Evolutionary conservation across 53 echinoderm and acorn worm genomes (phyloP).

Genomic region (Astropecten irregularis): DNA sequence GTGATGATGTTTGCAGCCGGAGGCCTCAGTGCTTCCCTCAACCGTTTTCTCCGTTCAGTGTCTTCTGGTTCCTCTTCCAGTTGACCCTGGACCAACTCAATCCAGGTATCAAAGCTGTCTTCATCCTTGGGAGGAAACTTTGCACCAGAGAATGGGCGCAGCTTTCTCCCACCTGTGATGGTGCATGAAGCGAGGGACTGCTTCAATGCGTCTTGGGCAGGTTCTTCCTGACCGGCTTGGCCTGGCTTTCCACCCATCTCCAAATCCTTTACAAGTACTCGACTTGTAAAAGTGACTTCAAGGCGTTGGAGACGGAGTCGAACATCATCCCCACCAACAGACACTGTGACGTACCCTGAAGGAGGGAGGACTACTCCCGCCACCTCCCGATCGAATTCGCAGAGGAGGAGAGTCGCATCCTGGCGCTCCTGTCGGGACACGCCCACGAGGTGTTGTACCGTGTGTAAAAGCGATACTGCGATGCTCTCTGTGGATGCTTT

Average conservation of each 20-base stretch:
- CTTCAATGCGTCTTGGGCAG: not conserved
- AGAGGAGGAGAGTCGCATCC: not conserved
- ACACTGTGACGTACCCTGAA: not conserved
- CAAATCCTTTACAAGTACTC: not conserved
- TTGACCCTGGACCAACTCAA: too few species aligned
- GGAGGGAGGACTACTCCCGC: not conserved
- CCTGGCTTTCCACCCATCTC: too few species aligned
- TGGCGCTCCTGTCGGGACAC: constrained; percentile 4
- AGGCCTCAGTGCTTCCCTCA: not conserved
- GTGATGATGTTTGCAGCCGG: constrained; percentile 33
- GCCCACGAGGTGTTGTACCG: not conserved
- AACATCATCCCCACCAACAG: not conserved
- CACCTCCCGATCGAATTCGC: constrained; percentile 20
- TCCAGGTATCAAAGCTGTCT: too few species aligned
- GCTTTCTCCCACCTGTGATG: not conserved
- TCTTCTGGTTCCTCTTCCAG: too few species aligned
- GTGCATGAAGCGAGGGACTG: not conserved
- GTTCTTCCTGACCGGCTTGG: too few species aligned
- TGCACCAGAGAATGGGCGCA: not conserved
- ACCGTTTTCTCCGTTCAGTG: not conserved
- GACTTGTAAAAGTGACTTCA: not conserved
- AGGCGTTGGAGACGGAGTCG: not conserved
- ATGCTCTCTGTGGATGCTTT: not conserved
- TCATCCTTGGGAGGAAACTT: too few species aligned
- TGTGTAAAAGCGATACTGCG: not conserved